Conservation (phyloP, 2,888 invertebrate species). For the Dione vanillae region DNA sequence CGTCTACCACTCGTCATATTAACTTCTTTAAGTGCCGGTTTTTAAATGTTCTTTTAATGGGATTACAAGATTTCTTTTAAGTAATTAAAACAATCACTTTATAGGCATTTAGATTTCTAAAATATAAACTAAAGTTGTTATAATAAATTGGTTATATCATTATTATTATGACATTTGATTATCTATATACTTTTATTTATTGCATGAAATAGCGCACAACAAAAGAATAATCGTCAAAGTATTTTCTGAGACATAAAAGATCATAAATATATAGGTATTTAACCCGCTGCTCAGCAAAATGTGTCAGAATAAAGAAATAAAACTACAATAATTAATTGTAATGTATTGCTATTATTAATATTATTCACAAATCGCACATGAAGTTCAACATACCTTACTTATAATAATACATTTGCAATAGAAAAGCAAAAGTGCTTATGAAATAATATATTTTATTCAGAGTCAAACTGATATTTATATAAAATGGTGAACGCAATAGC, state of each 20-base stretch:
- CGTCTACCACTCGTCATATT: not conserved
- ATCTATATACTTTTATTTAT: too few species aligned
- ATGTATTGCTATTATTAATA: slow-evolving; percentile 20
- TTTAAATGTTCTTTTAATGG: not conserved
- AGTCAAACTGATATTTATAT: slow-evolving; percentile 1
- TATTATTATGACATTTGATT: too few species aligned
- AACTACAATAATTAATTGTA: slow-evolving; percentile 3
- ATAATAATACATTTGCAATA: not conserved
- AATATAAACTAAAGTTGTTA: too few species aligned
- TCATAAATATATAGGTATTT: not conserved
- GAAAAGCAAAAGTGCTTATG: not conserved
- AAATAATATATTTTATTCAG: not conserved
- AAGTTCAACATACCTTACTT: slow-evolving; percentile 1
- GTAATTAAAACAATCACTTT: too few species aligned
- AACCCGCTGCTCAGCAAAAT: not conserved
- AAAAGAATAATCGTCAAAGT: too few species aligned
- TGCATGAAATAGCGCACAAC: too few species aligned
- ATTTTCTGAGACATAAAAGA: too few species aligned
- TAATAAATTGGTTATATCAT: too few species aligned
- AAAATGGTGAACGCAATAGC: not conserved
- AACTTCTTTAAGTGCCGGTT: not conserved
- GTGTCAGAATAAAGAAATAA: not conserved
- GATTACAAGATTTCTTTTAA: too few species aligned
- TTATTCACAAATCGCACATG: slow-evolving; percentile 13
- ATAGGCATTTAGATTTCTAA: too few species aligned